Percentiles rank a stretch among this genome's conserved stretches.
phyloP scores from a whole-genome alignment of 2,888 invertebrate species.

The Brachylomia viminalis region DNA sequence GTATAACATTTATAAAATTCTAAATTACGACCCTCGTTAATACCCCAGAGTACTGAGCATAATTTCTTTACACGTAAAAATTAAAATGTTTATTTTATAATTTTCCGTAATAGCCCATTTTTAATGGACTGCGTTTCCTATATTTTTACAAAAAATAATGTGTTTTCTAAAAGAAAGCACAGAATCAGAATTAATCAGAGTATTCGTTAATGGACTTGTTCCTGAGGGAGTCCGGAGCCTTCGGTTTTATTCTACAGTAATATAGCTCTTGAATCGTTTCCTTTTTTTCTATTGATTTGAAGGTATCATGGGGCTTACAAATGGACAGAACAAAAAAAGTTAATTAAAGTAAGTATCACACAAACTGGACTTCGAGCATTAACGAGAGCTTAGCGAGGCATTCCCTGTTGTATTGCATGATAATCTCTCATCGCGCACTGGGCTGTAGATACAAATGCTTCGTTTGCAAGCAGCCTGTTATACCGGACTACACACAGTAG shows the following conservation, averaged over 20 bases:
- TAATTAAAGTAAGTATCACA: neutral
- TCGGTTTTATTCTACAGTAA: constrained; percentile 16
- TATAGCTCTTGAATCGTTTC: neutral
- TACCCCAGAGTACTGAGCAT: constrained; percentile 66
- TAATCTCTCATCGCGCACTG: constrained; percentile 53
- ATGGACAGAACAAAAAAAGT: neutral
- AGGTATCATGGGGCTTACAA: constrained; percentile 1
- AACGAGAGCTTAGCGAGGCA: constrained; percentile 14
- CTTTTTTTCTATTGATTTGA: constrained; percentile 16
- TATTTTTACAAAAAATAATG: constrained; percentile 34
- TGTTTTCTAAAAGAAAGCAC: constrained; percentile 33
- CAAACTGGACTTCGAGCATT: neutral
- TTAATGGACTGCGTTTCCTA: constrained; percentile 41
- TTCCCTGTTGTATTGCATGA: constrained; percentile 26
- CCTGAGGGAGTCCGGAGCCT: constrained; percentile 35
- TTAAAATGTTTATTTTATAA: constrained; percentile 38
- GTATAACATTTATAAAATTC: constrained; percentile 75
- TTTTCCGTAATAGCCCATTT: constrained; percentile 31
- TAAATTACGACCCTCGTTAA: constrained; percentile 72
- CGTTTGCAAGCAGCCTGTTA: constrained; percentile 36
- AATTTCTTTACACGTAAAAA: constrained; percentile 55
- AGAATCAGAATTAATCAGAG: constrained; percentile 27
- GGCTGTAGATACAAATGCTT: constrained; percentile 32
- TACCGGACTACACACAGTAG: constrained; percentile 17
- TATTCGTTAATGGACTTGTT: constrained; percentile 43